Percentiles rank a stretch among this genome's conserved stretches.
phyloP scores from a whole-genome alignment of 2,113 vertebrate genomes.

The Dipodomys spectabilis region DNA sequence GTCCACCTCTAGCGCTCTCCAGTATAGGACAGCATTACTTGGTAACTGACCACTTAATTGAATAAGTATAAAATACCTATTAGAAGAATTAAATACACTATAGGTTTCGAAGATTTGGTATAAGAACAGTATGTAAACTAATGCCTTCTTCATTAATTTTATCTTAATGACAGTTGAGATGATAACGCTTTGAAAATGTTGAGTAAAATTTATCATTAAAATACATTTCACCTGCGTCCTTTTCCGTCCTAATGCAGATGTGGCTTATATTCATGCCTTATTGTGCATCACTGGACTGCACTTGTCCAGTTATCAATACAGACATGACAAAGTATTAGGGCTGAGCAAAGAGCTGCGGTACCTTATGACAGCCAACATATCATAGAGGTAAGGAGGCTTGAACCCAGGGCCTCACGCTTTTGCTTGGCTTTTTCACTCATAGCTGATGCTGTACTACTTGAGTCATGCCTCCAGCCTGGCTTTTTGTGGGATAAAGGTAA shows the following conservation, averaged over 20 bases:
- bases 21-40: not conserved
- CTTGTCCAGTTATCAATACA: not conserved
- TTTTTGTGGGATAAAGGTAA: too few species aligned
- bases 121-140: not conserved
- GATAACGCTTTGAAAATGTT: slow-evolving; percentile 3
- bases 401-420: too few species aligned
- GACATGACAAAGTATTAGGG: not conserved
- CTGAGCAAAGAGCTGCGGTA: not conserved
- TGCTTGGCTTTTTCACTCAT: too few species aligned
- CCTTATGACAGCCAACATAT: not conserved
- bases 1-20: not conserved
- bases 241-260: not conserved
- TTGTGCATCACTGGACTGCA: not conserved
- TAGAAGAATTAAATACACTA: not conserved
- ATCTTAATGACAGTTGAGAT: not conserved
- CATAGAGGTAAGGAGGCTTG: not conserved
- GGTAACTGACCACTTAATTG: not conserved
- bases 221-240: not conserved
- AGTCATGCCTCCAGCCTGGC: too few species aligned
- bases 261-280: not conserved
- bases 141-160: not conserved
- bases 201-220: slow-evolving; percentile 2
- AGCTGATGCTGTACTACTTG: too few species aligned
- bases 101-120: not conserved
- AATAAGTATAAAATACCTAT: not conserved